Conservation (phyloP, 2,113 vertebrate species). For the Fukomys damarensis region DNA sequence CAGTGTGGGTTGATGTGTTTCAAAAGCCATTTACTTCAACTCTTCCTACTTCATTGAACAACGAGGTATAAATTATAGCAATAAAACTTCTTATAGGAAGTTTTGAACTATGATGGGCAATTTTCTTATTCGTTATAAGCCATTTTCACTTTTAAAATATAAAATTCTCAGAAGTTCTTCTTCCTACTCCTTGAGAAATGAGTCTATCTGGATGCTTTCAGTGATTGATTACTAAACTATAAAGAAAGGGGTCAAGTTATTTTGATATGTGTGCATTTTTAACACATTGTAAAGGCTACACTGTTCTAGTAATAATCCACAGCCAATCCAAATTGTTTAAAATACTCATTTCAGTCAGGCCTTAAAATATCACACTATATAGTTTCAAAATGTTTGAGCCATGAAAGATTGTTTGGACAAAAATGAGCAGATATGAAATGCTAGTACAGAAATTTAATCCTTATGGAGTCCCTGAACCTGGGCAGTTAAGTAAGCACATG, state of each 20-base stretch:
- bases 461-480: neutral
- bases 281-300: neutral
- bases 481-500: neutral
- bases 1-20: constrained; percentile 62
- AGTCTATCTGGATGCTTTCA: neutral
- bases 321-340: constrained; percentile 9
- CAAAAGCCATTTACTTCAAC: constrained; percentile 61
- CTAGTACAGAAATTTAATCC: neutral
- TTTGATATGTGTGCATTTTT: neutral
- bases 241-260: neutral
- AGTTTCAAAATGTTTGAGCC: constrained; percentile 19
- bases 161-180: constrained; percentile 17
- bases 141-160: constrained; percentile 35
- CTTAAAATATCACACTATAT: constrained; percentile 22
- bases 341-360: neutral
- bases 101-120: neutral
- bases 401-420: neutral
- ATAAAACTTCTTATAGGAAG: neutral
- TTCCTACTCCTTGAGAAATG: neutral
- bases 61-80: neutral
- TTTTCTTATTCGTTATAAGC: constrained; percentile 18
- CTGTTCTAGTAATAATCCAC: neutral
- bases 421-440: neutral
- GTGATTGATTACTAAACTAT: neutral
- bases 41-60: neutral